phyloP scores from a whole-genome alignment of 1,140 invertebrate genomes.

The Thalassaphorura encarpata region DNA sequence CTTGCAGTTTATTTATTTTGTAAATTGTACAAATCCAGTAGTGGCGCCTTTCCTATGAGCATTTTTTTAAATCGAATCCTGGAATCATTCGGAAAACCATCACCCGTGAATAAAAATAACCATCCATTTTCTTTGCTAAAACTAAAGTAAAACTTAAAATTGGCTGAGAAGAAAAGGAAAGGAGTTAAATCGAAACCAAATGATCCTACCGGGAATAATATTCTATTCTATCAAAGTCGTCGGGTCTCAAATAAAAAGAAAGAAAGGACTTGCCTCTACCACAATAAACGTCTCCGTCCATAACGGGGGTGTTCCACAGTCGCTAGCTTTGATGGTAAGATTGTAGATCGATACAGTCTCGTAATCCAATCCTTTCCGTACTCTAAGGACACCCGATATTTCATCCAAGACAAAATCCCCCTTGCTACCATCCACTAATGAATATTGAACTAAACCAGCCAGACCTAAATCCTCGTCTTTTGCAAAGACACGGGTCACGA shows the following conservation, averaged over 20 bases:
- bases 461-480: slow-evolving; percentile 74
- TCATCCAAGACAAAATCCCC: slow-evolving; percentile 61
- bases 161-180: background rate
- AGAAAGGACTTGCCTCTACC: slow-evolving; percentile 57
- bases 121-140: no score
- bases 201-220: background rate
- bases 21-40: no score
- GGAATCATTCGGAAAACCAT: no score
- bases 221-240: no score
- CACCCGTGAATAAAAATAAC: no score
- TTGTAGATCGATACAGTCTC: slow-evolving; percentile 80
- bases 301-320: slow-evolving; percentile 55
- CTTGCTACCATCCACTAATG: slow-evolving; percentile 52
- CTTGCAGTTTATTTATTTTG: no score
- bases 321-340: slow-evolving; percentile 67
- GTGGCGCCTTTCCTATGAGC: no score
- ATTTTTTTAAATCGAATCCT: no score
- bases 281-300: slow-evolving; percentile 59
- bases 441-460: slow-evolving; percentile 60
- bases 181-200: background rate
- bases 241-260: no score
- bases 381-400: slow-evolving; percentile 70
- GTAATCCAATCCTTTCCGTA: slow-evolving; percentile 65
- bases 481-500: slow-evolving; percentile 49
- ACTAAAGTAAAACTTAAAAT: background rate